phyloP scores from a whole-genome alignment of 2,888 invertebrate genomes.

The Imbricaverruca yamaguchii region DNA sequence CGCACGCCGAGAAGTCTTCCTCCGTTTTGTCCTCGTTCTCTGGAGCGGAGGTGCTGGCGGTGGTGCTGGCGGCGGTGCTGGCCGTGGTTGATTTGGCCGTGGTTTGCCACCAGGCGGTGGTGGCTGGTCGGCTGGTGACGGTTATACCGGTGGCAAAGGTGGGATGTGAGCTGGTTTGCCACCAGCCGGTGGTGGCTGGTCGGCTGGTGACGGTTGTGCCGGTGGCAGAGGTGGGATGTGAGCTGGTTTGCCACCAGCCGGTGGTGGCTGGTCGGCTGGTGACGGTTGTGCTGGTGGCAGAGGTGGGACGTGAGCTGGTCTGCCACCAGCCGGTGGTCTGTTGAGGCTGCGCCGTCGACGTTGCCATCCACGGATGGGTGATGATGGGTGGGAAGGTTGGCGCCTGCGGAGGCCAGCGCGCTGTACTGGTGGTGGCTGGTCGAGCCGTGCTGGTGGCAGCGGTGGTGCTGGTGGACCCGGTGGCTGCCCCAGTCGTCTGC shows the following conservation, averaged over 20 bases:
- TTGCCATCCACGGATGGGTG: neutral
- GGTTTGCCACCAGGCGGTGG: conserved; percentile 21
- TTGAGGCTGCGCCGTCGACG: neutral
- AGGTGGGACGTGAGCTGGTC: neutral
- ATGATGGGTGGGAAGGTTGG: neutral
- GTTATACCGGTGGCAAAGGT: neutral
- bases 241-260: conserved; percentile 16
- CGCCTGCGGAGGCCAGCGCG: neutral
- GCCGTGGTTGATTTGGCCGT: neutral
- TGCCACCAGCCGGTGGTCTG: conserved; percentile 4
- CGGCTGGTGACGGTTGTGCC: neutral
- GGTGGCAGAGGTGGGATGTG: neutral
- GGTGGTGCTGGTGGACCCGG: neutral
- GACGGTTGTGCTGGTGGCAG: neutral
- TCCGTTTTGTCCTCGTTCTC: neutral
- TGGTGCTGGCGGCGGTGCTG: neutral
- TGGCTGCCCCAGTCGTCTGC: neutral
- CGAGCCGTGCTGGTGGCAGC: neutral
- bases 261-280: neutral
- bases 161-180: neutral
- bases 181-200: neutral
- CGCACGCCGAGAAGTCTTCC: neutral
- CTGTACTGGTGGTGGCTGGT: neutral
- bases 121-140: neutral
- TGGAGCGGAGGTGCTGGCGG: neutral